Percentiles rank a stretch among this genome's conserved stretches.
phyloP scores from a whole-genome alignment of 2,113 vertebrate genomes.

The Anolis carolinensis region DNA sequence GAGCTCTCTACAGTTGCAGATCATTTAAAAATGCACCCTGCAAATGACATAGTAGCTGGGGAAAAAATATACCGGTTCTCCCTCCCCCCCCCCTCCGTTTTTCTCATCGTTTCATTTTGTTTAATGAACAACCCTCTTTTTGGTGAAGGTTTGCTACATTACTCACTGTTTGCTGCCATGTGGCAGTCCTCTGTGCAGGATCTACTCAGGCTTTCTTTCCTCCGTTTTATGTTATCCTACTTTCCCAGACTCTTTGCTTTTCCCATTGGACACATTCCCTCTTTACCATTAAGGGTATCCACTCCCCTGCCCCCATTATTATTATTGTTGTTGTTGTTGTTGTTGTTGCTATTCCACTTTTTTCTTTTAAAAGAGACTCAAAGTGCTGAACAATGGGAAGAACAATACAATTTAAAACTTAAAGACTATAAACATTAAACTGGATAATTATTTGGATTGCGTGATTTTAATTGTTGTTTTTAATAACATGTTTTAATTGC shows the following conservation, averaged over 20 bases:
- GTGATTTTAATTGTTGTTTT: no score
- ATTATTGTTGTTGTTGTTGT: no score
- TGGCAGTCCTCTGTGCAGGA: neutral
- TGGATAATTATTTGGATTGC: no score
- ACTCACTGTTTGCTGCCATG: neutral
- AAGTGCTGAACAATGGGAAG: no score
- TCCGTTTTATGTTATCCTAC: neutral
- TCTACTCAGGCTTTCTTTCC: neutral
- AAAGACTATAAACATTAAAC: no score
- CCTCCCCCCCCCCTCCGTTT: neutral
- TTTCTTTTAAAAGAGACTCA: no score
- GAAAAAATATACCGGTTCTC: constrained; percentile 76
- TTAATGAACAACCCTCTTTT: constrained; percentile 74
- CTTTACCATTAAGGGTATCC: neutral
- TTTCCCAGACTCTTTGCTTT: neutral
- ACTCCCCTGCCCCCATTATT: neutral
- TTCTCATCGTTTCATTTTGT: neutral
- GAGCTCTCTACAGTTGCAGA: constrained; percentile 84
- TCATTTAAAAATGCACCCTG: constrained; percentile 87
- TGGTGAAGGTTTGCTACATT: constrained; percentile 68
- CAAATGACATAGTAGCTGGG: constrained; percentile 84
- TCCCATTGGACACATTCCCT: neutral
- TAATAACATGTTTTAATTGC: no score
- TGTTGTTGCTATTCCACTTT: no score
- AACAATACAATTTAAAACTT: no score